Evolutionary conservation across 2,113 vertebrate genomes (phyloP), one percentile per base, ranked within the genome.

Genomic region (Conger conger): DNA sequence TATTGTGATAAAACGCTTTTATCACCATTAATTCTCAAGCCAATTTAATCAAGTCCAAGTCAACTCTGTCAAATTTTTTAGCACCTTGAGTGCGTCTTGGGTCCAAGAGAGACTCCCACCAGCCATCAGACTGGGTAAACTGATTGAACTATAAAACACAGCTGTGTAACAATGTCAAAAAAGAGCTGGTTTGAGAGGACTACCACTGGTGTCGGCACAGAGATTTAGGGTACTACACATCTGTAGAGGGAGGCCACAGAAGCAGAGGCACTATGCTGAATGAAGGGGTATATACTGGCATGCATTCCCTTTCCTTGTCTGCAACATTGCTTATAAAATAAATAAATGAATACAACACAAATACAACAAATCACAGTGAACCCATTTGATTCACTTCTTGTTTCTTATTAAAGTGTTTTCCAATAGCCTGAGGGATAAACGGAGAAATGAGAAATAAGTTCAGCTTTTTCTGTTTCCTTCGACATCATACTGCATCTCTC

Each of bases 371-470:
- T n/a, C 36, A 60, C 27, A 23, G 20, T 36, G n/a, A 50, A 80
- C 1, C 9, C 36, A 60, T 79, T 84, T 40, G 77, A 84, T 84
- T 84, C 3, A 16, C 6, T 42, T 36, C 53, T 78, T 57, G 77
- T 84, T 84, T 84, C 79, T 80, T 57, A 84, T 84, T 84, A 84
- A 84, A 84, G 83, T 76, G 27, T 73, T 76, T 50, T 84, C 42
- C 37, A 20, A 63, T 84, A 8, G 83, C 83, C 83, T 42, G 23
- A 50, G 77, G 83, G 83, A 84, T 80, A 84, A 84, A 84, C 76
- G 80, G 23, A 60, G 53, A 84, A 68, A 79, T 79, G 60, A 79
- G 42, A 57, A 79, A 38, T 77, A 37, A 78, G 33, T 18, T 38
- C 33, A 38, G 4, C 17, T 78, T 78, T 37, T 17, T 78, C 76